These are phyloP conservation scores for Limosa lapponica DNA, from an alignment of 2,797 vertebrate species.

Conservation along the genomic window DNA sequence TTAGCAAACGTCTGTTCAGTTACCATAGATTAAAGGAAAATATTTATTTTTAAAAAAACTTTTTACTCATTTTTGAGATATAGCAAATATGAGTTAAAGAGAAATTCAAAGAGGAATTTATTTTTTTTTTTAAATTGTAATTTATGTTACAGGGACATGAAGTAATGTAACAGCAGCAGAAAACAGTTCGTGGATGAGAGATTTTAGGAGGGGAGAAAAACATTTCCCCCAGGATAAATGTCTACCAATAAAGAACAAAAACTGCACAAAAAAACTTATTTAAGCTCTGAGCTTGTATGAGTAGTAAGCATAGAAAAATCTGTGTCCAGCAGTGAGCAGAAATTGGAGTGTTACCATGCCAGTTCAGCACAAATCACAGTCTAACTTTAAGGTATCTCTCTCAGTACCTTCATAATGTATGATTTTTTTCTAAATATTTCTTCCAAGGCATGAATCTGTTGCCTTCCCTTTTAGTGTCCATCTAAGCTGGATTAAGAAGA, in stretches of 20 bases:
- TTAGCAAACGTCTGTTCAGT: conserved; percentile 64
- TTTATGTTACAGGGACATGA: not conserved
- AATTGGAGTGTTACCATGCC: not conserved
- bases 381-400: not conserved
- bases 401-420: not conserved
- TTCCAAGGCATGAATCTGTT: not conserved
- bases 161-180: not conserved
- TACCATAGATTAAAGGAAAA: conserved; percentile 58
- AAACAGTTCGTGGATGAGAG: not conserved
- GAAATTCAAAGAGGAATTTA: not conserved
- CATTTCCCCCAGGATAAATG: not conserved
- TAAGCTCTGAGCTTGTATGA: not conserved
- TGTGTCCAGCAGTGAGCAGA: conserved; percentile 9
- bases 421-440: not conserved
- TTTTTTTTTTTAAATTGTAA: not conserved
- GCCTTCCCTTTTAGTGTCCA: not conserved
- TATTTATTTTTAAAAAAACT: conserved; percentile 46
- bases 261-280: conserved; percentile 2
- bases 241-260: conserved; percentile 1
- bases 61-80: conserved; percentile 39
- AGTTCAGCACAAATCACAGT: not conserved
- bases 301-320: not conserved
- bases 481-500: not conserved
- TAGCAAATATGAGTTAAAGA: not conserved
- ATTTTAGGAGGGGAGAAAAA: not conserved